phyloP scores from a whole-genome alignment of 1,140 invertebrate genomes.

The Drosophila triauraria region DNA sequence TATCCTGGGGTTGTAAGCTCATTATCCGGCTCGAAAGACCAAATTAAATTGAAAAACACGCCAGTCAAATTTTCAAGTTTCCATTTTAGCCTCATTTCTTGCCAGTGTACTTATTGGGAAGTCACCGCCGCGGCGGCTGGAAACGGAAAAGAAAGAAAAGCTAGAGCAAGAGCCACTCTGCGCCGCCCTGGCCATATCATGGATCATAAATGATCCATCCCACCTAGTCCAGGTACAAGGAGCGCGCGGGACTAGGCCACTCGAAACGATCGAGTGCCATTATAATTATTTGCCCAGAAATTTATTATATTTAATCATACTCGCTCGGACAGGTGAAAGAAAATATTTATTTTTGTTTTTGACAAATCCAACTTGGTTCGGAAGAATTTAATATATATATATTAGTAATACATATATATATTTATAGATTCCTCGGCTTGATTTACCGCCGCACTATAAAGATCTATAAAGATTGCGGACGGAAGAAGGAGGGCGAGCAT shows the following conservation, averaged over 20 bases:
- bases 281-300: constrained; percentile 66
- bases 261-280: constrained; percentile 60
- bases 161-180: neutral
- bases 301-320: constrained; percentile 69
- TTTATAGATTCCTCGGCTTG: constrained; percentile 43
- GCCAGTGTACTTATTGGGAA: too few species aligned
- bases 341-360: constrained; percentile 15
- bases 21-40: too few species aligned
- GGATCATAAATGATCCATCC: constrained; percentile 38
- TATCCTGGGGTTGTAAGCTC: too few species aligned
- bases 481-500: constrained; percentile 17
- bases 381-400: constrained; percentile 61
- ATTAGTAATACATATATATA: constrained; percentile 28
- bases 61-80: too few species aligned
- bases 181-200: constrained; percentile 3
- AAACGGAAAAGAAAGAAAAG: constrained; percentile 1
- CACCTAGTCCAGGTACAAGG: constrained; percentile 3
- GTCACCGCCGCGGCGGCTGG: too few species aligned
- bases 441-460: constrained; percentile 37
- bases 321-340: neutral
- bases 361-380: constrained; percentile 7
- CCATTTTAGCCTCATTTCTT: too few species aligned
- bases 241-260: constrained; percentile 26
- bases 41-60: too few species aligned
- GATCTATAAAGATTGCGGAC: constrained; percentile 25